Base-by-base conservation (phyloP, 2,113 vertebrate species). In the Pituophis catenifer region DNA sequence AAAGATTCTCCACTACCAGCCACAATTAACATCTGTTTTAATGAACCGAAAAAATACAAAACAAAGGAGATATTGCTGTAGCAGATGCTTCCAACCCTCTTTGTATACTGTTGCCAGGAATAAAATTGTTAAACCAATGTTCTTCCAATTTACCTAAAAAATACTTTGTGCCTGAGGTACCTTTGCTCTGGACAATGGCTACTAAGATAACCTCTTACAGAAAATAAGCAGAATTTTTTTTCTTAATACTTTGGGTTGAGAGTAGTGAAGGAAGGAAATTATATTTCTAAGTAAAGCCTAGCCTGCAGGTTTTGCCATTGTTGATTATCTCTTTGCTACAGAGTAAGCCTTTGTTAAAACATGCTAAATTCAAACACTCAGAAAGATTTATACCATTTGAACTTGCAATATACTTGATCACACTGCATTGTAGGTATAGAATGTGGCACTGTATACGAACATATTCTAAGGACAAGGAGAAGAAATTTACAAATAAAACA, bases 1-100 rank as follows among this genome's bases (percentile, higher is more conserved):
- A 96, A 97, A 97, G 96, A 95, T 91, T 94, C 96, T 96, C 92
- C 91, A 96, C 94, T 95, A 90, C 65, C 90, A 94, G 94, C 96
- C 96, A 94, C 96, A 96, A 96, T 94, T 95, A 95, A 95, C 89
- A 94, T 94, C 95, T 96, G 86, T 86, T 96, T 87, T 95, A 94
- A 95, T 91, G 93, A 96, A 95, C 88, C 87, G 92, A 96, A 93
- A 93, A 90, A 13, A 93, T 44, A 91, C 86, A 90, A 81, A 91
- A 91, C 65, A 93, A 91, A 91, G 91, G 93, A 95, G 96, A 92
- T 54, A 91, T 12, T 92, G 93, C 29, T 93, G 93, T 0, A 0
- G 94, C 92, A 96, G 94, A 95, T 89, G 93, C 86, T 93, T 95
- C 62, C 90, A 94, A 93, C 90, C 91, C 91, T 94, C 70, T 92